Evolutionary conservation across 2,113 vertebrate genomes (phyloP).

Genomic region (Carollia perspicillata): DNA sequence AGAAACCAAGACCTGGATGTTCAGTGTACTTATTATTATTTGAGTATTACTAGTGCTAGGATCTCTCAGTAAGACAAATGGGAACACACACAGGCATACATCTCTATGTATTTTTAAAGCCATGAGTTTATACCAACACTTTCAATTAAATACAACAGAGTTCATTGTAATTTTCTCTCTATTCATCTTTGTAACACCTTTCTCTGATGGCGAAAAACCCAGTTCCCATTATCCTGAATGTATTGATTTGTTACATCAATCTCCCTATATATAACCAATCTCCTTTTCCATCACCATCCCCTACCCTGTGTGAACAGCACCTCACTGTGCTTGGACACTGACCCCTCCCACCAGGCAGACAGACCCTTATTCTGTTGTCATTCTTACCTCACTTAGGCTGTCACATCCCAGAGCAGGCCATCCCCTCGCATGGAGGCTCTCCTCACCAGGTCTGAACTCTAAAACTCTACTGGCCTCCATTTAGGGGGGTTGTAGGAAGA

Average conservation of each 20-base stretch:
- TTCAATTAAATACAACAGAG: background rate
- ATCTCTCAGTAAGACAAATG: background rate
- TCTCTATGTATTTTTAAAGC: background rate
- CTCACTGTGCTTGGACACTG: background rate
- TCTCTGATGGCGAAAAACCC: background rate
- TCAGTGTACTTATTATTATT: background rate
- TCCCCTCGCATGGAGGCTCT: background rate
- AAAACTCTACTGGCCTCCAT: background rate
- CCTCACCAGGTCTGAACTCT: background rate
- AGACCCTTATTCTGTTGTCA: background rate
- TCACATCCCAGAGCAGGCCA: background rate
- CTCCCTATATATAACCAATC: background rate
- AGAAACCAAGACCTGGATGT: background rate
- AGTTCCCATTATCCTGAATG: background rate
- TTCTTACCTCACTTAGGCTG: background rate
- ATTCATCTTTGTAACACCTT: background rate
- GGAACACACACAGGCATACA: background rate
- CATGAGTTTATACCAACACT: background rate
- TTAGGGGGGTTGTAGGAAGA: too few relatives aligned
- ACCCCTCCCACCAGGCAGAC: background rate
- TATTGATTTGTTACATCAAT: background rate
- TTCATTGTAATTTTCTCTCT: background rate
- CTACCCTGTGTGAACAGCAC: background rate
- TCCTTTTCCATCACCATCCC: background rate
- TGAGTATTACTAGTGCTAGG: background rate